Evolutionary conservation across 2,113 vertebrate genomes (phyloP).

Genomic region (Lepus europaeus): DNA sequence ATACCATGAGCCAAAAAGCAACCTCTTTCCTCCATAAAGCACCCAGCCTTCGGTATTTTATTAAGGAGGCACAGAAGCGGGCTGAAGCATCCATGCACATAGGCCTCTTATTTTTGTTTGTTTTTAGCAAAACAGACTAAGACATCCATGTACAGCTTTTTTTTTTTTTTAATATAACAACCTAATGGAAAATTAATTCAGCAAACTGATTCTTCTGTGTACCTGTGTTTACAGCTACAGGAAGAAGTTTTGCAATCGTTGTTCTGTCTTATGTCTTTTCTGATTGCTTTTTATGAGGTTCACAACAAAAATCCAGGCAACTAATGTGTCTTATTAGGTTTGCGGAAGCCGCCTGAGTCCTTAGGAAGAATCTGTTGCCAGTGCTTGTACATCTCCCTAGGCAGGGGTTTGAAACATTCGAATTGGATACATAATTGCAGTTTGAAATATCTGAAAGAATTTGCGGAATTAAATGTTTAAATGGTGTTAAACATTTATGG

Average conservation of each 20-base stretch:
- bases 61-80: no score
- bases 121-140: background rate
- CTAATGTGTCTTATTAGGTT: constrained; percentile 71
- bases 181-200: constrained; percentile 12
- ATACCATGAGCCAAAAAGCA: no score
- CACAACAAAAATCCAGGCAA: constrained; percentile 54
- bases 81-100: no score
- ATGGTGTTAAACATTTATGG: constrained; percentile 74
- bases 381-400: constrained; percentile 73
- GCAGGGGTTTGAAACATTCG: constrained; percentile 77
- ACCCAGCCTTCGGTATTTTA: no score
- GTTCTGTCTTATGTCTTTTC: constrained; percentile 42
- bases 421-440: constrained; percentile 76
- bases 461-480: constrained; percentile 81
- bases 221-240: constrained; percentile 6
- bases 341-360: constrained; percentile 65
- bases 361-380: constrained; percentile 66
- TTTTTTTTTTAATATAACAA: constrained; percentile 13
- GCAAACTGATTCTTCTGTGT: background rate
- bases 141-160: background rate
- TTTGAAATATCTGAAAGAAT: constrained; percentile 78
- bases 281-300: background rate
- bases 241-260: constrained; percentile 15
- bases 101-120: no score
- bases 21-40: no score